Evolutionary conservation across 2,797 vertebrate genomes (phyloP).

Genomic region (Netta rufina): DNA sequence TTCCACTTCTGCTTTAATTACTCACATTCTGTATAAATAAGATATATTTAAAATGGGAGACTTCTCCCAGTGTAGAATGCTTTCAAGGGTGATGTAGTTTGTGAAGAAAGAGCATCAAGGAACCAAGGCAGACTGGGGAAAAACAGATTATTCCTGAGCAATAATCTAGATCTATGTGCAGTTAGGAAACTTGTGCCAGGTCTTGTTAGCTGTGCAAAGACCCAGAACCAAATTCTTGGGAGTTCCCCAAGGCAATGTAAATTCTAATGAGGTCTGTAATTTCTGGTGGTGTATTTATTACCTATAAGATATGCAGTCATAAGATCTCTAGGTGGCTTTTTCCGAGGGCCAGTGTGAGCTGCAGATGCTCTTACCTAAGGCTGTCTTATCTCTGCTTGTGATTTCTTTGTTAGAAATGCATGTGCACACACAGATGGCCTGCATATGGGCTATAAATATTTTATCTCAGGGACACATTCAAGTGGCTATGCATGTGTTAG

Average conservation of each 20-base stretch:
- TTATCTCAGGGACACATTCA: neutral
- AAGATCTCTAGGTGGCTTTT: neutral
- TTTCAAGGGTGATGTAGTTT: neutral
- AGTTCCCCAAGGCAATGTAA: neutral
- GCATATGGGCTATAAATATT: neutral
- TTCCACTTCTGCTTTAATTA: constrained; percentile 13
- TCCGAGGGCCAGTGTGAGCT: neutral
- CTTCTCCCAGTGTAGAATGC: neutral
- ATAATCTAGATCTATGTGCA: neutral
- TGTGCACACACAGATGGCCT: neutral
- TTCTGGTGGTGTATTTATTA: neutral
- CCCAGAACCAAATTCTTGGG: neutral
- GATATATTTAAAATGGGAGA: neutral
- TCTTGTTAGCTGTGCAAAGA: neutral
- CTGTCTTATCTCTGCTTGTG: neutral
- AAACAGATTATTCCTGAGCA: neutral
- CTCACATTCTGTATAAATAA: neutral
- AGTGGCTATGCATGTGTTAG: neutral
- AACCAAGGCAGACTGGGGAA: neutral
- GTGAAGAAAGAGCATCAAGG: neutral
- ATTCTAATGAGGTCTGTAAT: neutral
- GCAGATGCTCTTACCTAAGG: neutral
- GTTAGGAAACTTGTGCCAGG: neutral
- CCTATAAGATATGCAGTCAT: neutral
- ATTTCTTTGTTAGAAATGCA: neutral